Evolutionary conservation across 2,797 vertebrate genomes (phyloP).

Genomic region (Buphagus erythrorhynchus): DNA sequence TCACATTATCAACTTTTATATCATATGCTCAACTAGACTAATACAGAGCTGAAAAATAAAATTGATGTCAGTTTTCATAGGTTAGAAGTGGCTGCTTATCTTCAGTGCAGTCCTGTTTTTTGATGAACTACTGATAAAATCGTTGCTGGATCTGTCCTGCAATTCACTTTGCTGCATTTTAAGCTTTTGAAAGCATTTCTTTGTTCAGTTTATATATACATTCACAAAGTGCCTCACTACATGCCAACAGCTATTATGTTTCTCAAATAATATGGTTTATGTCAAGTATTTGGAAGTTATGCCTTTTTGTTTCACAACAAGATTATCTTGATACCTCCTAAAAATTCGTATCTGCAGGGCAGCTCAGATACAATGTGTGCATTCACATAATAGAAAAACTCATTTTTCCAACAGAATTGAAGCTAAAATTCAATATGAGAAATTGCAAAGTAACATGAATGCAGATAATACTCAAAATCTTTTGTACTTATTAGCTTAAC

Average conservation of each 20-base stretch:
- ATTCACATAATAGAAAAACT: neutral
- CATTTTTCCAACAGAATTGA: neutral
- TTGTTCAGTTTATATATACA: neutral
- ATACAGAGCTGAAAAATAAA: neutral
- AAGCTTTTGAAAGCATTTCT: neutral
- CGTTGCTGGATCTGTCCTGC: neutral
- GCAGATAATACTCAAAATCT: neutral
- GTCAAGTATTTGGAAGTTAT: neutral
- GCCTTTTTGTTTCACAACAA: neutral
- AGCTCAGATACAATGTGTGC: neutral
- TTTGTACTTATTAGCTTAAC: neutral
- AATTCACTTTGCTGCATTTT: neutral
- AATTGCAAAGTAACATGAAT: neutral
- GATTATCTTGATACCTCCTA: neutral
- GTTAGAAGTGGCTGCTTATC: neutral
- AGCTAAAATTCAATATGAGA: neutral
- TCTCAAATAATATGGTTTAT: neutral
- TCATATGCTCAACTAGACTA: neutral
- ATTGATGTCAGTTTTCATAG: neutral
- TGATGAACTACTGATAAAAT: neutral
- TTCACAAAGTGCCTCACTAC: neutral
- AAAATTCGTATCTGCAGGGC: neutral
- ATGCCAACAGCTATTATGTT: neutral
- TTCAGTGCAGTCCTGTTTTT: neutral
- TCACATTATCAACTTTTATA: neutral